These are phyloP conservation scores for Erythrocercus mccallii DNA, from an alignment of 2,113 vertebrate species.

Conservation along the genomic window DNA sequence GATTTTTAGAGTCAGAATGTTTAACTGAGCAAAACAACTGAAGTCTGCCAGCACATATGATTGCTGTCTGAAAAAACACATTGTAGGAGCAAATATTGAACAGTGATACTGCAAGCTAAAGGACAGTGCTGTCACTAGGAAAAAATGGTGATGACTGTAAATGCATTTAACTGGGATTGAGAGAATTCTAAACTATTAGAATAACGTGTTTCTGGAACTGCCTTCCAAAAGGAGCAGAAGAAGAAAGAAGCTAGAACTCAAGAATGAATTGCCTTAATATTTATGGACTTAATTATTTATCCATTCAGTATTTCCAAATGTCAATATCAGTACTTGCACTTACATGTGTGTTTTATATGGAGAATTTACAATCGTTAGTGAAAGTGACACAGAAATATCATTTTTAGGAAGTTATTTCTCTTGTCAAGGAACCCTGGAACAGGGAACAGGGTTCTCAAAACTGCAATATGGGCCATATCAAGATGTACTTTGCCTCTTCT, in stretches of 20 bases:
- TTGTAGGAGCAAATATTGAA: constrained; percentile 2
- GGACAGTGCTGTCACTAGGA: constrained; percentile 2
- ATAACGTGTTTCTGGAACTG: not conserved
- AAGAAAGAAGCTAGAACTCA: not conserved
- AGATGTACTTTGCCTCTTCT: not conserved
- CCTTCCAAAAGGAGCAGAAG: not conserved
- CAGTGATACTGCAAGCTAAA: not conserved
- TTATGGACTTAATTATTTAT: not conserved
- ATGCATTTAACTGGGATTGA: not conserved
- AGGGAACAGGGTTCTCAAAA: not conserved
- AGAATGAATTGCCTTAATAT: not conserved
- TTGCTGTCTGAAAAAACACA: not conserved
- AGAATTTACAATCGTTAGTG: not conserved
- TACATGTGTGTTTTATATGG: not conserved
- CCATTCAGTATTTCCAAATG: not conserved
- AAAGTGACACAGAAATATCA: not conserved
- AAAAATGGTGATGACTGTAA: constrained; percentile 3
- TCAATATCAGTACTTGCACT: not conserved
- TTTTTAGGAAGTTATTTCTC: not conserved
- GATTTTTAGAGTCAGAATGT: not conserved
- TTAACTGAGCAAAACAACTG: not conserved
- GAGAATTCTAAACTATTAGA: not conserved
- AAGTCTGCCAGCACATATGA: not conserved
- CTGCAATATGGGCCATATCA: not conserved
- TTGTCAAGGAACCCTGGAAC: not conserved